These are phyloP conservation scores for Homalodisca vitripennis DNA, from an alignment of 1,140 invertebrate species.

Conservation along the genomic window DNA sequence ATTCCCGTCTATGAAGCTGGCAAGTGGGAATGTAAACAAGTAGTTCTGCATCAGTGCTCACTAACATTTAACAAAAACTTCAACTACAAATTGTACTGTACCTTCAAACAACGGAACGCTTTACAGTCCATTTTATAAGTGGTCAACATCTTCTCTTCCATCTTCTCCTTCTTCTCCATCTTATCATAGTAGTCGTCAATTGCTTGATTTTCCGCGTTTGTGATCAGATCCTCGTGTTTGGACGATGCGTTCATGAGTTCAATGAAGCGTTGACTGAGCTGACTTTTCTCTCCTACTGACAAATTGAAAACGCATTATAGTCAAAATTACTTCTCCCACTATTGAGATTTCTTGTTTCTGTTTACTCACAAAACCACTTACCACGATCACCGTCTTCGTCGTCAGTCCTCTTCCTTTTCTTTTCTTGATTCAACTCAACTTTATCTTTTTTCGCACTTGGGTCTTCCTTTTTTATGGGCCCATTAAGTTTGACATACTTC, in stretches of 20 bases:
- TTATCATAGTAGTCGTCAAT: conserved; percentile 86
- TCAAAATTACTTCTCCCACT: not conserved
- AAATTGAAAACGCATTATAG: not conserved
- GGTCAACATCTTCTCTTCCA: conserved; percentile 89
- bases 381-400: conserved; percentile 29
- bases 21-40: not conserved
- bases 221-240: conserved; percentile 70
- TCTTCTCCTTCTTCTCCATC: conserved; percentile 83
- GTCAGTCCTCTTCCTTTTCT: conserved; percentile 26
- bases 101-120: conserved; percentile 80
- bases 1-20: not conserved
- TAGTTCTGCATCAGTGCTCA: too few species aligned
- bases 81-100: conserved; percentile 36
- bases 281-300: conserved; percentile 48
- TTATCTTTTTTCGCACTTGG: conserved; percentile 57
- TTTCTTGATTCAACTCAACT: conserved; percentile 38
- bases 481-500: conserved; percentile 62
- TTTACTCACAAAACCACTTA: not conserved
- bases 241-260: conserved; percentile 79
- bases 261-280: conserved; percentile 61
- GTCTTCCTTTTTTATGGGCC: conserved; percentile 62
- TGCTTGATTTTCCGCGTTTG: conserved; percentile 68
- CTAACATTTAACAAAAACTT: not conserved
- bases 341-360: not conserved
- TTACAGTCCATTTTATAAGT: conserved; percentile 82